Evolutionary conservation across 2,797 vertebrate species (phyloP), one percentile per base, ranked within the genome.

Genomic region (Poecile montanus): DNA sequence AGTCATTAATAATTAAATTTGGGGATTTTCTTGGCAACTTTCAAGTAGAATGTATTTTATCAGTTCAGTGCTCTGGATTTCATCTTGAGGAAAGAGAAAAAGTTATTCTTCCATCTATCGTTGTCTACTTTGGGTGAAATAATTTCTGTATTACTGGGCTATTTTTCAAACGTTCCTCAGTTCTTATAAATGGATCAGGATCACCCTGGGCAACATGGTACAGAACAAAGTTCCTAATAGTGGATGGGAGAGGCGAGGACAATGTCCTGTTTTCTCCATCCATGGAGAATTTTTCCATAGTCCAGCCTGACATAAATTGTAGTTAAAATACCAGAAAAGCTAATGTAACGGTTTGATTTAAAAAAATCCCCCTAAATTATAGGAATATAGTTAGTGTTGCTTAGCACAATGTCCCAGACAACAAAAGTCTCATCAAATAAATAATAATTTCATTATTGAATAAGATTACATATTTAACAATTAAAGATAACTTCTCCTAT

Each of bases 361-460:
- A 68, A 78, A 48, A 50, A 13, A 62, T 21, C 1, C 1, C 4
- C 1, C 4, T 42, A 45, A 67, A 61, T 90, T 81, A 68, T 19
- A 72, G 12, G 25, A 86, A 72, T 47, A 65, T 34, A 82, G 25
- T 61, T 71, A 82, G 19, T 78, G 47, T 54, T 90, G 23, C 34
- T 91, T 38, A 91, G 50, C 34, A 83, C 9, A 47, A 63, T 84
- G 50, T 68, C 65, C 60, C 5, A 2, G 42, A 36, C 80, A 90
- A 61, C 19, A 89, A 56, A 89, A 88, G 45, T 40, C n/a, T 85
- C n/a, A 65, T 91, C 29, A 88, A 91, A 92, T 21, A 85, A 90
- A 84, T 80, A 71, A 63, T 5, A 0, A 78, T 70, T 88, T 88
- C 3, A 40, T 78, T 83, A 11, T 72, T 93, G 58, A 77, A 4